phyloP scores from a whole-genome alignment of 2,113 vertebrate species.

The Melanerpes formicivorus region DNA sequence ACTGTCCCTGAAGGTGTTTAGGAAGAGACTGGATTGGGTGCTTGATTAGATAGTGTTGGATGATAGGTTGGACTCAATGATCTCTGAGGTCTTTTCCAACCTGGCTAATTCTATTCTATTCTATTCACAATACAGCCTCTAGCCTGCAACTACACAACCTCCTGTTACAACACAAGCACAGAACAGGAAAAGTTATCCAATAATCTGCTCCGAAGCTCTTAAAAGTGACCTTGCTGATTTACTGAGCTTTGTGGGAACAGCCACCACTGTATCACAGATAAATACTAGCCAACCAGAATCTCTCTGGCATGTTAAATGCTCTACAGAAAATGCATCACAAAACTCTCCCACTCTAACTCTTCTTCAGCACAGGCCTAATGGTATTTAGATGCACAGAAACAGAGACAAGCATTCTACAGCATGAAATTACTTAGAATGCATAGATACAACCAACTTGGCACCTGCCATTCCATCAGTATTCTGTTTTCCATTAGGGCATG shows the following conservation, averaged over 20 bases:
- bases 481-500: neutral
- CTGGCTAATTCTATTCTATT: too few species aligned
- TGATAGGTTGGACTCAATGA: too few species aligned
- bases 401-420: neutral
- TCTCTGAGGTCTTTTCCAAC: too few species aligned
- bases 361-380: neutral
- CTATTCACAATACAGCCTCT: neutral
- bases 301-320: neutral
- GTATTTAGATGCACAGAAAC: neutral
- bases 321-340: neutral
- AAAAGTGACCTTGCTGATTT: neutral
- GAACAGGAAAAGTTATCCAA: neutral
- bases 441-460: neutral
- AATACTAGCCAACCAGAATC: neutral
- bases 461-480: neutral
- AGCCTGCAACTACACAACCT: neutral
- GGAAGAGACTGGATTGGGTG: too few species aligned
- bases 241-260: neutral
- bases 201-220: neutral
- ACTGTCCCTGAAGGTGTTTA: too few species aligned
- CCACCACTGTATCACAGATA: neutral
- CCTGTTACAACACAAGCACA: neutral
- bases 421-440: neutral
- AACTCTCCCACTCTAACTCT: neutral
- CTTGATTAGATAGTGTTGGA: too few species aligned